Conservation (phyloP, 2,888 invertebrate genomes). For the Sicus ferrugineus region DNA sequence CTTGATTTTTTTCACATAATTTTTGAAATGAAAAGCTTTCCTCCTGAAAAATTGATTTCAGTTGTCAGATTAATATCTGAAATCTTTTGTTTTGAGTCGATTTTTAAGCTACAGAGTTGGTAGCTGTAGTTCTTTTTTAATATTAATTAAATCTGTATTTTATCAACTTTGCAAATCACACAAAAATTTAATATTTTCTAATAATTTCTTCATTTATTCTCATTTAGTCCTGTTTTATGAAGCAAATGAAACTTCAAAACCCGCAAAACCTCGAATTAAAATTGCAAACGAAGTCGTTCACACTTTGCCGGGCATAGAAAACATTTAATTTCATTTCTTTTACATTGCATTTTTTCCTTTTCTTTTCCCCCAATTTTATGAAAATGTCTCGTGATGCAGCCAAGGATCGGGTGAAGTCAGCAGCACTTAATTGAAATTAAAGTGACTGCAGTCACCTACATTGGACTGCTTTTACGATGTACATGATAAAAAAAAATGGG, state of each 20-base stretch:
- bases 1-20: neutral
- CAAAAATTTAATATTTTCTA: no score
- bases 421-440: slow-evolving; percentile 7
- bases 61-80: neutral
- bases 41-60: neutral
- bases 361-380: neutral
- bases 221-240: no score
- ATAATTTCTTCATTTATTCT: no score
- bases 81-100: neutral
- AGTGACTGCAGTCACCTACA: slow-evolving; percentile 29
- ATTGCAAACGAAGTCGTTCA: neutral
- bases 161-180: neutral
- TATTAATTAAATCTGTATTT: neutral
- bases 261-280: neutral
- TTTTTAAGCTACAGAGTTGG: neutral
- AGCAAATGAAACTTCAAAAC: neutral
- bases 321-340: no score
- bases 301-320: slow-evolving; percentile 12
- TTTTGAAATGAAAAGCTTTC: neutral
- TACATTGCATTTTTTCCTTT: neutral
- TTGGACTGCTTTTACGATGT: slow-evolving; percentile 16
- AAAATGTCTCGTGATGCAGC: neutral
- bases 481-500: neutral
- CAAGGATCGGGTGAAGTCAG: neutral
- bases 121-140: neutral